Percentiles rank a stretch among this genome's conserved stretches.
Conservation (phyloP, 2,888 invertebrate genomes). For the Theodoxus fluviatilis region DNA sequence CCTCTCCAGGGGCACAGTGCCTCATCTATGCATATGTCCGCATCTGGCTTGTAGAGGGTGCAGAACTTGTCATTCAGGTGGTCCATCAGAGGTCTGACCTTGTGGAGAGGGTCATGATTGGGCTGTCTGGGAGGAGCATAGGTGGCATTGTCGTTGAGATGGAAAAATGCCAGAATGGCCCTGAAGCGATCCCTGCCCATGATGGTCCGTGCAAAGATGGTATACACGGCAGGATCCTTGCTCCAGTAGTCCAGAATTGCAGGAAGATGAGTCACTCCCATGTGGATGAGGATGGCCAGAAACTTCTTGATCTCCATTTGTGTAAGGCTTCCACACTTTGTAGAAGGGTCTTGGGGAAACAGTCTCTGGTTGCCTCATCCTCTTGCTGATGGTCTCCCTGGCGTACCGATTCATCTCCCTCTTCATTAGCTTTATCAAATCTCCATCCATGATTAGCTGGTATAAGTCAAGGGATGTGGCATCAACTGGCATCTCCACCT, state of each 20-base stretch:
- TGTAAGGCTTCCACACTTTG: neutral
- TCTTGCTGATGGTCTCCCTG: too few species aligned
- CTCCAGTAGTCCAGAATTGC: slow-evolving; percentile 13
- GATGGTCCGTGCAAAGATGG: neutral
- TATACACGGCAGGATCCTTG: neutral
- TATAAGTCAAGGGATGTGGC: neutral
- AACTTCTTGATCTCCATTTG: neutral
- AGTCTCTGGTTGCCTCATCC: neutral
- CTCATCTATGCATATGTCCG: slow-evolving; percentile 15
- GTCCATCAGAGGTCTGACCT: neutral
- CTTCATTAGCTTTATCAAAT: neutral
- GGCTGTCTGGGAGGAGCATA: too few species aligned
- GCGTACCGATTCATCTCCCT: slow-evolving; percentile 7
- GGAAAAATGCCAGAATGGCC: too few species aligned
- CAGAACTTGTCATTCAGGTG: neutral
- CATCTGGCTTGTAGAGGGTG: slow-evolving; percentile 3
- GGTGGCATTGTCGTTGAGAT: too few species aligned
- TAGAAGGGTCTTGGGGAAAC: neutral
- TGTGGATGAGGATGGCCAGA: slow-evolving; percentile 13
- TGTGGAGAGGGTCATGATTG: slow-evolving; percentile 16
- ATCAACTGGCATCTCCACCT: neutral
- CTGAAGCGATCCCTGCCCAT: neutral
- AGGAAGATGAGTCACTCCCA: slow-evolving; percentile 5
- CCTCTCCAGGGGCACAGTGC: slow-evolving; percentile 24
- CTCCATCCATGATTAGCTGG: neutral